Evolutionary conservation across 2,797 vertebrate genomes (phyloP).

Genomic region (Tapirus indicus): DNA sequence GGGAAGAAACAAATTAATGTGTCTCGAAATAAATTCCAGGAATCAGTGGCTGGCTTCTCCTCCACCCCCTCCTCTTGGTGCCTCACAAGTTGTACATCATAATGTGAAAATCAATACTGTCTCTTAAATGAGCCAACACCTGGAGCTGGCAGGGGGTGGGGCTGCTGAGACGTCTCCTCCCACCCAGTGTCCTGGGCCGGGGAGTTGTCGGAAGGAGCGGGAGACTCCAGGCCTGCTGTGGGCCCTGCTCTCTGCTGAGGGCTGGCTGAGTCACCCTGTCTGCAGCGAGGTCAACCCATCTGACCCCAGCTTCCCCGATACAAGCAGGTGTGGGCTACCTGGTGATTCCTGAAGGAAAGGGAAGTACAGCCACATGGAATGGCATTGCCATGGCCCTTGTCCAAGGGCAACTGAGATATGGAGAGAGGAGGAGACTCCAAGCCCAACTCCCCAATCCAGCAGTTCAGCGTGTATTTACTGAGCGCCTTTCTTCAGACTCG

Average conservation of each 20-base stretch:
- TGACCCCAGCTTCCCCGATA: accelerated
- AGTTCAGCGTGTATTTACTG: accelerated
- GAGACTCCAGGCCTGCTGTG: not conserved
- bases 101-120: conserved; percentile 71
- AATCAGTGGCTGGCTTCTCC: conserved; percentile 63
- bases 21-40: conserved; percentile 74
- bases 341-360: not conserved
- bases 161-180: not conserved
- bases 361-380: accelerated
- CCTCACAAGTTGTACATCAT: conserved; percentile 40
- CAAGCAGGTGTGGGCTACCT: not conserved
- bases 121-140: conserved; percentile 21
- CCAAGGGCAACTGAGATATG: not conserved
- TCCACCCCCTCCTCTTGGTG: not conserved
- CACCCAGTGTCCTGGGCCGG: not conserved
- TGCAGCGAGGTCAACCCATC: not conserved
- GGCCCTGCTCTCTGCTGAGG: not conserved
- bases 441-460: not conserved
- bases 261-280: not conserved
- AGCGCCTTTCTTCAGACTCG: not conserved
- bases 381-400: not conserved
- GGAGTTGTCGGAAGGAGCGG: not conserved
- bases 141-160: not conserved
- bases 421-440: not conserved
- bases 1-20: conserved; percentile 80